Base-by-base conservation (phyloP, 2,888 invertebrate genomes). In the Sepioteuthis lessoniana region DNA sequence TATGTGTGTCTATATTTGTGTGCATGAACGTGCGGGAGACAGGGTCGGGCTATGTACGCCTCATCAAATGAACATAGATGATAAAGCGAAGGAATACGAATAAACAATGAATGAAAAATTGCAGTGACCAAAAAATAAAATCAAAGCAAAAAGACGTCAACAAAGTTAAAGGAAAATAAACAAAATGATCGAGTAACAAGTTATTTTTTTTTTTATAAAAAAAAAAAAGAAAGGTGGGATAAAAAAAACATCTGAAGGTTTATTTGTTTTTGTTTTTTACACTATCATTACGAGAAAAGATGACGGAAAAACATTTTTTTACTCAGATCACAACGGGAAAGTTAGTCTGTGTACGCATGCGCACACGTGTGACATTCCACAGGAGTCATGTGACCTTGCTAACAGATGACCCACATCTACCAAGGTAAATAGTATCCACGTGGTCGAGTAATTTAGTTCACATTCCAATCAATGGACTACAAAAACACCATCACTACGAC, bases 381-480 rank as follows among this genome's bases (percentile, higher is more conserved):
- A 0, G 4, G 16, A n/a, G 38, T 91, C 91, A 38, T 91, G 91
- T 91, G 91, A 91, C 91, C 91, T 31, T 38, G 35, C 46, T 42
- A 91, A 76, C n/a, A n/a, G 91, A 91, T 91, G 91, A 91, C 91
- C 91, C 91, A 91, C 46, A 91, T 91, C 25, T 91, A 1, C 4
- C 31, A 91, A 46, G 46, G 91, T 91, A 91, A 91, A 91, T 91
- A 91, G 42, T 16, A 91, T 28, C 91, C 91, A 91, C 91, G 91
- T 91, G 91, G 91, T 91, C 38, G 46, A 91, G 46, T 91, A 91
- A 38, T 91, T 46, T 91, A 42, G 38, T 76, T 76, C 76, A 76
- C 76, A 76, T 76, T 76, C 76, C n/a, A n/a, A n/a, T 76, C 76
- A 76, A 76, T 76, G 16, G n/a, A 76, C 31, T 76, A 76, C 76